These are phyloP conservation scores for Sciurus carolinensis DNA, from an alignment of 2,797 vertebrate species.

Conservation along the genomic window DNA sequence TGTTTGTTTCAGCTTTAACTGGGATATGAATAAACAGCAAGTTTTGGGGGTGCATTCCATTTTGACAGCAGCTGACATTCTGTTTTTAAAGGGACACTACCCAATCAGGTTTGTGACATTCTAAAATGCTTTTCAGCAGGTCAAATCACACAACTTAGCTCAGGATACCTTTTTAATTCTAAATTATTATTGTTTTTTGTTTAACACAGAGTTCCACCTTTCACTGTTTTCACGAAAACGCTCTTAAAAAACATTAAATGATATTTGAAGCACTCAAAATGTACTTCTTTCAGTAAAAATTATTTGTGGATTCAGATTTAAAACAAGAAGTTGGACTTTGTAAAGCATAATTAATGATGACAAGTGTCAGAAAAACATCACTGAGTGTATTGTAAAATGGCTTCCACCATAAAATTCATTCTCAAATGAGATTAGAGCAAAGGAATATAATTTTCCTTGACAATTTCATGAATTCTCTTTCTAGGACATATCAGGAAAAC, in stretches of 20 bases:
- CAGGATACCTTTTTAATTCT: conserved; percentile 53
- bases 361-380: conserved; percentile 72
- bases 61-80: conserved; percentile 85
- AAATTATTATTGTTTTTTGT: neutral
- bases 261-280: conserved; percentile 51
- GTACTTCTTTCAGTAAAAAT: conserved; percentile 54
- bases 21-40: conserved; percentile 88
- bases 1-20: conserved; percentile 89
- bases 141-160: conserved; percentile 60
- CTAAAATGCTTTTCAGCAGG: conserved; percentile 39
- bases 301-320: conserved; percentile 67
- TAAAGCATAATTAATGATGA: conserved; percentile 78
- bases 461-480: conserved; percentile 68
- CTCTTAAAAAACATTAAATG: conserved; percentile 40
- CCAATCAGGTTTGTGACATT: conserved; percentile 55
- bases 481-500: conserved; percentile 63
- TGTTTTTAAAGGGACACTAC: conserved; percentile 83
- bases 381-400: conserved; percentile 58
- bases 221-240: conserved; percentile 52
- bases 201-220: conserved; percentile 35
- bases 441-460: conserved; percentile 72
- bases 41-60: conserved; percentile 82
- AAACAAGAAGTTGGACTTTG: conserved; percentile 69
- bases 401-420: conserved; percentile 70
- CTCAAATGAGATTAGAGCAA: conserved; percentile 70